A percentile compares a stretch with the other conserved stretches of the same genome.
Evolutionary conservation across 2,113 vertebrate genomes (phyloP).

Genomic region (Ameiurus melas): DNA sequence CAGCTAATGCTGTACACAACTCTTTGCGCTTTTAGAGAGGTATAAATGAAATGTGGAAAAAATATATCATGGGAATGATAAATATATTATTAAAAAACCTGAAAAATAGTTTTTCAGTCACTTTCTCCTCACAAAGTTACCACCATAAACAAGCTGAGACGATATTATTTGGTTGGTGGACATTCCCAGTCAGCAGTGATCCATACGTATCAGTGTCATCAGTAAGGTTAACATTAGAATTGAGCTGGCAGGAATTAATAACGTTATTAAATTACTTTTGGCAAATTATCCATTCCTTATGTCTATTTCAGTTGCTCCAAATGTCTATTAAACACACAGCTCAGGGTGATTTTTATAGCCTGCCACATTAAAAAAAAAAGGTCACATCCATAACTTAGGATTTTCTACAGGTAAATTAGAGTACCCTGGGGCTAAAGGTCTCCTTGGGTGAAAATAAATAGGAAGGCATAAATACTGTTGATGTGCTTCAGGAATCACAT

Average conservation of each 20-base stretch:
- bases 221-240: not conserved
- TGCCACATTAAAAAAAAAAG: not conserved
- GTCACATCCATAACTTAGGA: not conserved
- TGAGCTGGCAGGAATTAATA: not conserved
- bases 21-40: no score
- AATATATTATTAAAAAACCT: not conserved
- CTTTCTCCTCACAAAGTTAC: not conserved
- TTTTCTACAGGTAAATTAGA: slow-evolving; percentile 1
- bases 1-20: no score
- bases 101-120: not conserved
- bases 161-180: not conserved
- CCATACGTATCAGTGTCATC: not conserved
- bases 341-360: not conserved
- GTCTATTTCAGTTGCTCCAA: not conserved
- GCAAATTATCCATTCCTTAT: not conserved
- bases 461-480: slow-evolving; percentile 6
- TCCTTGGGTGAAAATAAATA: slow-evolving; percentile 16
- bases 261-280: not conserved
- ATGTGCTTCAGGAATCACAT: not conserved
- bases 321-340: not conserved
- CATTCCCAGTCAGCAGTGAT: not conserved
- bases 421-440: not conserved
- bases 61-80: no score
- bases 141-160: not conserved
- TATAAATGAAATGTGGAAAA: no score